Conservation (phyloP, 2,113 vertebrate species). For the Hydrolagus affinis region DNA sequence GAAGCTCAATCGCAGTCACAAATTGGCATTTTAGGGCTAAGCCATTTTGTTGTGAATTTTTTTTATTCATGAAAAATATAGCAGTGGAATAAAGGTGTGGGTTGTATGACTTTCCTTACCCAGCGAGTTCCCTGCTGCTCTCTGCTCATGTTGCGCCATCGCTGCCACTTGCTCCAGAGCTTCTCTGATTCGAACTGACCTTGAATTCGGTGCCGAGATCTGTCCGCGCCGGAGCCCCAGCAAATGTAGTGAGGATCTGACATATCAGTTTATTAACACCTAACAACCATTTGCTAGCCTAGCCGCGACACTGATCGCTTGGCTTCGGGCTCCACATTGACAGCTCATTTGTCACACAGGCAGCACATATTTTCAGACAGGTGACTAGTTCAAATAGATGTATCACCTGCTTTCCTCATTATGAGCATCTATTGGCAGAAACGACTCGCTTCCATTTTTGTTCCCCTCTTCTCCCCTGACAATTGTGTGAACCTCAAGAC, state of each 20-base stretch:
- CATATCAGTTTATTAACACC: conserved; percentile 40
- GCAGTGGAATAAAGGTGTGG: conserved; percentile 18
- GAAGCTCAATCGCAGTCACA: not conserved
- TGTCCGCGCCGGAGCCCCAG: not conserved
- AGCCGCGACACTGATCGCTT: conserved; percentile 39
- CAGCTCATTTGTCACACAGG: conserved; percentile 40
- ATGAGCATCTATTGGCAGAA: not conserved
- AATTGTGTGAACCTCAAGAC: not conserved
- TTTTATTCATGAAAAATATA: not conserved
- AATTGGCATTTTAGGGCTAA: not conserved
- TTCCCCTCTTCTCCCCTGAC: not conserved
- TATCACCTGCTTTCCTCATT: conserved; percentile 33
- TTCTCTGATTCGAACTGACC: not conserved
- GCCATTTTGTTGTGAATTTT: not conserved
- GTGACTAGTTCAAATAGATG: conserved; percentile 32
- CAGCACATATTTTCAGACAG: conserved; percentile 37
- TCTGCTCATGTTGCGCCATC: not conserved
- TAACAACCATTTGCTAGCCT: conserved; percentile 32
- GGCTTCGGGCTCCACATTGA: conserved; percentile 33
- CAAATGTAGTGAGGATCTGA: conserved; percentile 17
- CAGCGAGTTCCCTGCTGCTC: conserved; percentile 19
- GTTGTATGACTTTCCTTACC: conserved; percentile 13
- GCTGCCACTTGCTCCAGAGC: not conserved
- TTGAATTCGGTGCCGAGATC: not conserved
- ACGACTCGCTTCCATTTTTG: not conserved